Percentiles rank a stretch among this genome's conserved stretches.
Evolutionary conservation across 2,888 invertebrate genomes (phyloP).

Genomic region (Hartigia nigra): DNA sequence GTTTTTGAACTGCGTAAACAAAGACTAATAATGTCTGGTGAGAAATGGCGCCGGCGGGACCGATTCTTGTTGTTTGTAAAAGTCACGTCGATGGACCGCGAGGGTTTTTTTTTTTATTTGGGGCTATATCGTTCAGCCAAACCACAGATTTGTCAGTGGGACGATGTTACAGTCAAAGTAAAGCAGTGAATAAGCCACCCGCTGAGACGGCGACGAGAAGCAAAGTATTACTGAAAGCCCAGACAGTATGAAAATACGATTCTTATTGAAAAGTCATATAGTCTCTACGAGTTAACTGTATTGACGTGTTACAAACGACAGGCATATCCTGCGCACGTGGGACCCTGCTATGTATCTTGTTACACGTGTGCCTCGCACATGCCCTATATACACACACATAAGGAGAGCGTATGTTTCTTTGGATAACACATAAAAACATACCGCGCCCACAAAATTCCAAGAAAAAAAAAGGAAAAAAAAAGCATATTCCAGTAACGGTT

Average conservation of each 20-base stretch:
- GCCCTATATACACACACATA: neutral
- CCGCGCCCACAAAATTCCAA: no score
- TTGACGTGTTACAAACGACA: neutral
- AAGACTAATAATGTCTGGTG: neutral
- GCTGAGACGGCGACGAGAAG: constrained; percentile 14
- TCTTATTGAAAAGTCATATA: neutral
- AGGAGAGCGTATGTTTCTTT: no score
- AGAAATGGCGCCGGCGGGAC: neutral
- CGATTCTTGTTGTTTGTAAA: neutral
- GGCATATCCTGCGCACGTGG: neutral
- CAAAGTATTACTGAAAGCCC: neutral
- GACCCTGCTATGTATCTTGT: neutral
- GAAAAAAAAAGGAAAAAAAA: no score
- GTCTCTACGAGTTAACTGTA: neutral
- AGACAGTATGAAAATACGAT: neutral
- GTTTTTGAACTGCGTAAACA: neutral
- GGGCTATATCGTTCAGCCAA: constrained; percentile 16
- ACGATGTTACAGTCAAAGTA: constrained; percentile 39
- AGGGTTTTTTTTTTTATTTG: constrained; percentile 33
- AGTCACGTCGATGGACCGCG: neutral
- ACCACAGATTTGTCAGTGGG: constrained; percentile 41
- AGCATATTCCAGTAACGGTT: no score
- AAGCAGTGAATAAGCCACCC: constrained; percentile 39
- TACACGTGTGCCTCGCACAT: neutral
- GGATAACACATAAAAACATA: no score